Conservation (phyloP, 2,113 vertebrate species). For the Calcarius ornatus region DNA sequence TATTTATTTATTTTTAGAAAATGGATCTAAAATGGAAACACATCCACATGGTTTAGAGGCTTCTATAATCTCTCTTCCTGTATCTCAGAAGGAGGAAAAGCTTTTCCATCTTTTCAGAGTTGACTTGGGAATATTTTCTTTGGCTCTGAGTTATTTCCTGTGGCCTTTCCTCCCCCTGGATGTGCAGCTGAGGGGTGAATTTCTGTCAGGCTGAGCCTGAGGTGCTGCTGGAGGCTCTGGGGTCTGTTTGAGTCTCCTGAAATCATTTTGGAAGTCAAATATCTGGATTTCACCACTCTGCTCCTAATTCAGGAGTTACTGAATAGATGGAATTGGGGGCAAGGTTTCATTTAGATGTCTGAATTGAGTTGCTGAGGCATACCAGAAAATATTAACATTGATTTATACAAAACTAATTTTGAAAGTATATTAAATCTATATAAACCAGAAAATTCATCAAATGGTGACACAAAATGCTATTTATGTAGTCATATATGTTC, state of each 20-base stretch:
- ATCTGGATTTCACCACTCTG: background rate
- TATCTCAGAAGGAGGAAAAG: background rate
- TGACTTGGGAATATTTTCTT: rapidly evolving
- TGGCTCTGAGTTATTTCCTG: rapidly evolving
- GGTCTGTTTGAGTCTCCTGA: background rate
- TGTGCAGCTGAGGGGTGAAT: background rate
- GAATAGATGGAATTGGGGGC: background rate
- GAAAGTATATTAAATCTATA: background rate
- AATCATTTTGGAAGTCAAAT: background rate
- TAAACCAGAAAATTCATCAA: no score
- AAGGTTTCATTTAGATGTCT: background rate
- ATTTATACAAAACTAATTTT: background rate
- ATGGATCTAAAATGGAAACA: background rate
- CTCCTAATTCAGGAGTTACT: background rate
- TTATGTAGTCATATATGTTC: background rate
- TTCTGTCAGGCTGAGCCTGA: background rate
- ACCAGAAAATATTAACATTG: background rate
- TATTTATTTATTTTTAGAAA: background rate
- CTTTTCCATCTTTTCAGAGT: background rate
- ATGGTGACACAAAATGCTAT: rapidly evolving
- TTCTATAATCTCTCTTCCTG: rapidly evolving
- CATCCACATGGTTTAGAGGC: rapidly evolving
- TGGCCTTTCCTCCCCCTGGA: background rate
- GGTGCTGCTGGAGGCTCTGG: background rate
- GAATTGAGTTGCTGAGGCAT: background rate